Conservation (phyloP, 2,113 vertebrate genomes). For the Sceloporus undulatus region DNA sequence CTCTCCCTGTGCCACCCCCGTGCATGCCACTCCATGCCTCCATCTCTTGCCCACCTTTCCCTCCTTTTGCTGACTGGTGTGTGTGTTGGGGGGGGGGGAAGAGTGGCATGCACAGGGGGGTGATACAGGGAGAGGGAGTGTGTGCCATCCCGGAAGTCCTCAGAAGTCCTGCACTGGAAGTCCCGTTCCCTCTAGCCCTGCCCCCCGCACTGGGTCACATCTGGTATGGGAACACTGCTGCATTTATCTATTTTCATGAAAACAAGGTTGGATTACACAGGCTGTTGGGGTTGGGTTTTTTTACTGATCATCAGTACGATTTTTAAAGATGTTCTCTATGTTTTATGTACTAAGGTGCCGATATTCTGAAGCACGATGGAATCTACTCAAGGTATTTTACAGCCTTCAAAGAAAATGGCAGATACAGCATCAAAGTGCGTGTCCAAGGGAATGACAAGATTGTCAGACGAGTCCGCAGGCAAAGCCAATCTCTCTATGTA, state of each 20-base stretch:
- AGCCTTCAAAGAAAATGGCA: constrained; percentile 62
- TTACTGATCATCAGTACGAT: background rate
- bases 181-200: too few relatives aligned
- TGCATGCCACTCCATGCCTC: too few relatives aligned
- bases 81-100: too few relatives aligned
- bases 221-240: too few relatives aligned
- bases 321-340: constrained; percentile 41
- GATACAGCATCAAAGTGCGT: constrained; percentile 78
- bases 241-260: background rate
- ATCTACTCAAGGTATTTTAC: constrained; percentile 80
- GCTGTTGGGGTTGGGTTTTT: background rate
- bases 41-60: too few relatives aligned
- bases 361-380: constrained; percentile 76
- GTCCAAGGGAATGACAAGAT: constrained; percentile 55
- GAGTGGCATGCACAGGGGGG: too few relatives aligned
- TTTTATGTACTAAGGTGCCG: constrained; percentile 72
- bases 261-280: background rate
- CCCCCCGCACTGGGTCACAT: too few relatives aligned
- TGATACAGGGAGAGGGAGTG: too few relatives aligned
- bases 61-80: too few relatives aligned
- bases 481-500: constrained; percentile 61
- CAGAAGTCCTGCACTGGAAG: too few relatives aligned
- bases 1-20: too few relatives aligned
- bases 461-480: constrained; percentile 37
- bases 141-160: too few relatives aligned